These are phyloP conservation scores for Nasonia longicornis DNA, from an alignment of 1,140 invertebrate genomes.

Conservation along the genomic window DNA sequence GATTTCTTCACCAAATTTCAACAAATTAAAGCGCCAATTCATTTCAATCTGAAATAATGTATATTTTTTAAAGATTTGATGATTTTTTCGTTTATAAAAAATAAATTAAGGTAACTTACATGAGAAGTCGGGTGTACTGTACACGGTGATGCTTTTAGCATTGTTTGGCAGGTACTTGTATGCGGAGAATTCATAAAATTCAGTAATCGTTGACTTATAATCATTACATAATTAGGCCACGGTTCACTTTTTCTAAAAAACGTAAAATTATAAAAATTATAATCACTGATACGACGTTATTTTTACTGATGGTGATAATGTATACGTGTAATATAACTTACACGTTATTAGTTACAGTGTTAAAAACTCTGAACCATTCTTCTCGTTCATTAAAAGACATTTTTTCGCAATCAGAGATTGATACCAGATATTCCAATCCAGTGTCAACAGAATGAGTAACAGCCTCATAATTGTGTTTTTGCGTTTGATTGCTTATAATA, in stretches of 20 bases:
- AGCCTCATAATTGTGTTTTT: conserved; percentile 51
- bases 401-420: conserved; percentile 56
- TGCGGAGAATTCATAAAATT: conserved; percentile 50
- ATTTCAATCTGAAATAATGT: conserved; percentile 51
- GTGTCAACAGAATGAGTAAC: conserved; percentile 53
- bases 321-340: background rate
- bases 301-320: background rate
- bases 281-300: background rate
- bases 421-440: conserved; percentile 54
- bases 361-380: conserved; percentile 46
- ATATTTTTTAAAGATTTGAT: background rate
- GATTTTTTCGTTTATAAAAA: conserved; percentile 13
- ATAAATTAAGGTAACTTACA: conserved; percentile 42
- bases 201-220: background rate
- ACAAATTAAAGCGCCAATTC: conserved; percentile 44
- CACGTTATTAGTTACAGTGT: background rate
- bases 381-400: conserved; percentile 46
- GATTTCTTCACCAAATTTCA: conserved; percentile 44
- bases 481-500: conserved; percentile 53
- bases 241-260: background rate
- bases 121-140: conserved; percentile 50
- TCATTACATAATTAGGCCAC: background rate
- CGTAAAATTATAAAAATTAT: background rate
- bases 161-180: conserved; percentile 50
- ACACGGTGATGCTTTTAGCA: conserved; percentile 53